phyloP scores from a whole-genome alignment of 2,797 vertebrate genomes.

The Gadopsis marmoratus region DNA sequence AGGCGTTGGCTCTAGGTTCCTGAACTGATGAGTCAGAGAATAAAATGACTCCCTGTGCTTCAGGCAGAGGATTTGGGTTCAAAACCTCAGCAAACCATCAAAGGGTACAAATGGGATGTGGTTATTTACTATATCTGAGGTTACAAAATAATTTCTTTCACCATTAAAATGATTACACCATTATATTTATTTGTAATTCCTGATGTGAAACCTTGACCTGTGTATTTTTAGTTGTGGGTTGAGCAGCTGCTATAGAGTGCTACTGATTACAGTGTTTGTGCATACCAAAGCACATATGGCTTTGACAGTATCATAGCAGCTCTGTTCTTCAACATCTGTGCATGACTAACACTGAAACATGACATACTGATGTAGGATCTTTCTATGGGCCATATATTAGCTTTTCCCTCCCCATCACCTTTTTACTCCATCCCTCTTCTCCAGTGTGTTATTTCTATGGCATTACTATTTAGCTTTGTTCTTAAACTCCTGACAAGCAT shows the following conservation, averaged over 20 bases:
- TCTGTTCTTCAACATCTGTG: slow-evolving; percentile 76
- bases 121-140: slow-evolving; percentile 71
- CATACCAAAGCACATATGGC: slow-evolving; percentile 71
- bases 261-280: slow-evolving; percentile 84
- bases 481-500: slow-evolving; percentile 56
- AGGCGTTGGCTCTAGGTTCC: slow-evolving; percentile 60
- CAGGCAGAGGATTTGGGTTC: slow-evolving; percentile 52
- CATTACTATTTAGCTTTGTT: slow-evolving; percentile 57
- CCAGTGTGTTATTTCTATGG: slow-evolving; percentile 33
- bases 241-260: slow-evolving; percentile 72
- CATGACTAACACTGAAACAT: slow-evolving; percentile 75
- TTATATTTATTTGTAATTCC: slow-evolving; percentile 65
- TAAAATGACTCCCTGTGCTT: slow-evolving; percentile 47
- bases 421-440: slow-evolving; percentile 45
- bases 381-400: slow-evolving; percentile 56
- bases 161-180: slow-evolving; percentile 64
- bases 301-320: slow-evolving; percentile 68
- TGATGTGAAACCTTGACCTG: slow-evolving; percentile 59
- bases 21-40: slow-evolving; percentile 73
- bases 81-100: slow-evolving; percentile 72
- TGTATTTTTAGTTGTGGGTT: slow-evolving; percentile 78
- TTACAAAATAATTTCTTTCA: slow-evolving; percentile 66
- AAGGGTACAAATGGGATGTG: slow-evolving; percentile 66
- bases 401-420: slow-evolving; percentile 67
- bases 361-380: slow-evolving; percentile 67